phyloP scores from a whole-genome alignment of 2,797 vertebrate species.

The Sebastes taczanowskii region DNA sequence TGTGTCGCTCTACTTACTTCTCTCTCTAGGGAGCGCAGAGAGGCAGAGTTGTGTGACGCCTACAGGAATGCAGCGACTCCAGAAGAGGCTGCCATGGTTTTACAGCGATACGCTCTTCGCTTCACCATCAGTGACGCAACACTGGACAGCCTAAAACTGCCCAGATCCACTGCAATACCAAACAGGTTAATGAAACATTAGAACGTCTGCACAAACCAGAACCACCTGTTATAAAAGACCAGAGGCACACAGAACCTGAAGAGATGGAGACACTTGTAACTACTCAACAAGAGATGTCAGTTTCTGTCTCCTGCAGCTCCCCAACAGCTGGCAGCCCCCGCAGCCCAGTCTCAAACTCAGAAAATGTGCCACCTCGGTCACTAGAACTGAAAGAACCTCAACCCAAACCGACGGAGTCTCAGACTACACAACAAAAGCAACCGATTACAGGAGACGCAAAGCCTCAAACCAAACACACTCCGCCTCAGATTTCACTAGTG shows the following conservation, averaged over 20 bases:
- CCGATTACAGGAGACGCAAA: neutral
- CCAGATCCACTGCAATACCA: slow-evolving; percentile 85
- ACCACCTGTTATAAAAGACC: neutral
- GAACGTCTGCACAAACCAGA: slow-evolving; percentile 27
- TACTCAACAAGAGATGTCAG: slow-evolving; percentile 1
- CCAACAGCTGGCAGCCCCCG: neutral
- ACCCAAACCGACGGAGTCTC: slow-evolving; percentile 7
- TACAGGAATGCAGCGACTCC: slow-evolving; percentile 90
- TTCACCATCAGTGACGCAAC: slow-evolving; percentile 98
- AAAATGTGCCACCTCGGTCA: slow-evolving; percentile 24
- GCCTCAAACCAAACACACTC: slow-evolving; percentile 22
- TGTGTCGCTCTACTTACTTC: neutral
- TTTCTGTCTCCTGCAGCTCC: slow-evolving; percentile 6
- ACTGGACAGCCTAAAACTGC: slow-evolving; percentile 93
- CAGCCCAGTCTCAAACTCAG: slow-evolving; percentile 18
- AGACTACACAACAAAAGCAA: slow-evolving; percentile 1
- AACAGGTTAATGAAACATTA: slow-evolving; percentile 7
- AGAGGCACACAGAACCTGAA: slow-evolving; percentile 6
- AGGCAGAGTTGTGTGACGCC: slow-evolving; percentile 90
- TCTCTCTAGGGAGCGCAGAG: slow-evolving; percentile 88
- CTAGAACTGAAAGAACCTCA: slow-evolving; percentile 19
- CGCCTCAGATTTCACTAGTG: neutral
- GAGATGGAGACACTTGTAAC: neutral
- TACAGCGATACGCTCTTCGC: slow-evolving; percentile 94
- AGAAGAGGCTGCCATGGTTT: slow-evolving; percentile 91